A percentile compares a stretch with the other conserved stretches of the same genome.
phyloP scores from a whole-genome alignment of 2,113 vertebrate species.

The Edolisoma coerulescens region DNA sequence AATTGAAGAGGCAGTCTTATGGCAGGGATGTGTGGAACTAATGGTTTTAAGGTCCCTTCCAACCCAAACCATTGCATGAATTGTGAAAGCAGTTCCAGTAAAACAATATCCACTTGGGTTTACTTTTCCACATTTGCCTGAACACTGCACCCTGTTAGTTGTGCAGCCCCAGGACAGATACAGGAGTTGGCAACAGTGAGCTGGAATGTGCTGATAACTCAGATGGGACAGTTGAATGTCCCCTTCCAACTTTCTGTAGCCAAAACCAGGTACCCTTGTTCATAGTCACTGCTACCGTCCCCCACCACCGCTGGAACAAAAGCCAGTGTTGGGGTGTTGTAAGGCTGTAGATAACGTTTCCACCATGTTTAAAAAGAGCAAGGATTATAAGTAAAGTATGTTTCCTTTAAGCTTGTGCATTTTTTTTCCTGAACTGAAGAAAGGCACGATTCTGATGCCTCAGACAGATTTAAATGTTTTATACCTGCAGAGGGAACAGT shows the following conservation, averaged over 20 bases:
- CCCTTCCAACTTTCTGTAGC: not conserved
- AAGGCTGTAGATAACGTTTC: not conserved
- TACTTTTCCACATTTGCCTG: not conserved
- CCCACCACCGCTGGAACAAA: rapidly evolving
- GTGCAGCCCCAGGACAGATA: not conserved
- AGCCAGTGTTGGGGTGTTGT: not conserved
- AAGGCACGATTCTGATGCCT: not conserved
- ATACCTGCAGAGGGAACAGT: not conserved
- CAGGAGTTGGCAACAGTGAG: not conserved
- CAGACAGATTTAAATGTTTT: not conserved
- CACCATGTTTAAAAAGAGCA: not conserved
- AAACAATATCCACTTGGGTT: not conserved
- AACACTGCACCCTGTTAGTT: no score
- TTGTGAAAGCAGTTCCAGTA: not conserved
- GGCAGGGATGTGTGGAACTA: not conserved
- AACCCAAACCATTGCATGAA: not conserved
- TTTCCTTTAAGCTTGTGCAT: not conserved
- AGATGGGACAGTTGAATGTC: not conserved
- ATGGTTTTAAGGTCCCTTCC: not conserved
- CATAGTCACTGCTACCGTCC: not conserved
- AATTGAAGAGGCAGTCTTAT: not conserved
- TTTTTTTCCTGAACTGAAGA: not conserved
- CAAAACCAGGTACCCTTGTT: not conserved
- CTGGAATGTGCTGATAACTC: not conserved
- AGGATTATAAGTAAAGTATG: not conserved